phyloP scores from a whole-genome alignment of 2,797 vertebrate species.

The Danio kyathit region DNA sequence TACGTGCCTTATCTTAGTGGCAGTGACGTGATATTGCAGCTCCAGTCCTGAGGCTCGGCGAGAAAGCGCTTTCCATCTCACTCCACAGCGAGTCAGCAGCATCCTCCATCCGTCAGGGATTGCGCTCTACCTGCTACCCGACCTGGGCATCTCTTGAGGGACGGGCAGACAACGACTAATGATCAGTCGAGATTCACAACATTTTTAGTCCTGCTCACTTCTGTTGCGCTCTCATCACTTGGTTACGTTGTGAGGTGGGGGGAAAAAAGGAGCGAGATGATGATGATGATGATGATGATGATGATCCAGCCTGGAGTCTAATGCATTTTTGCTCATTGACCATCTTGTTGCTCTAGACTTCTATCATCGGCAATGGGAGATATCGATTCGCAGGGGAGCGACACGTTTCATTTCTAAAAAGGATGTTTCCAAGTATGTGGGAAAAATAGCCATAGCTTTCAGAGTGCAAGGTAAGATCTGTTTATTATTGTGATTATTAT shows the following conservation, averaged over 20 bases:
- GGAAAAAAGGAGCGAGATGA: conserved; percentile 78
- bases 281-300: conserved; percentile 75
- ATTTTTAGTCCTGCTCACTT: conserved; percentile 69
- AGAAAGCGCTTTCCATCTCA: conserved; percentile 76
- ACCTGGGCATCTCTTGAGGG: conserved; percentile 72
- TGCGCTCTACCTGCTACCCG: conserved; percentile 72
- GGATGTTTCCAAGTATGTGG: conserved; percentile 92
- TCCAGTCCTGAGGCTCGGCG: conserved; percentile 74
- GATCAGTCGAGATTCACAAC: conserved; percentile 66
- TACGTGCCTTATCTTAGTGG: conserved; percentile 84
- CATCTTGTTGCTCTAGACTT: conserved; percentile 89
- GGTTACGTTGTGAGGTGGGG: conserved; percentile 73
- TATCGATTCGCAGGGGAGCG: conserved; percentile 86
- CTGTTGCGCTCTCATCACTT: conserved; percentile 68
- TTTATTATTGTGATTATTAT: conserved; percentile 34
- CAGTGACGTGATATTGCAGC: conserved; percentile 87
- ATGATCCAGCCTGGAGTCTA: conserved; percentile 80
- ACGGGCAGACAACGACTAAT: conserved; percentile 51
- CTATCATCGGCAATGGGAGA: conserved; percentile 88
- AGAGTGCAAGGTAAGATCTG: conserved; percentile 94
- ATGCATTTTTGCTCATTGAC: conserved; percentile 80
- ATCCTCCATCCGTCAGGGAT: conserved; percentile 83
- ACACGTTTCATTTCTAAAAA: conserved; percentile 81
- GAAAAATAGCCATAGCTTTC: conserved; percentile 97
- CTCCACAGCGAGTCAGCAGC: conserved; percentile 79